A percentile compares a stretch with the other conserved stretches of the same genome.
Conservation (phyloP, 2,888 invertebrate genomes). For the Ischnus inquisitorius region DNA sequence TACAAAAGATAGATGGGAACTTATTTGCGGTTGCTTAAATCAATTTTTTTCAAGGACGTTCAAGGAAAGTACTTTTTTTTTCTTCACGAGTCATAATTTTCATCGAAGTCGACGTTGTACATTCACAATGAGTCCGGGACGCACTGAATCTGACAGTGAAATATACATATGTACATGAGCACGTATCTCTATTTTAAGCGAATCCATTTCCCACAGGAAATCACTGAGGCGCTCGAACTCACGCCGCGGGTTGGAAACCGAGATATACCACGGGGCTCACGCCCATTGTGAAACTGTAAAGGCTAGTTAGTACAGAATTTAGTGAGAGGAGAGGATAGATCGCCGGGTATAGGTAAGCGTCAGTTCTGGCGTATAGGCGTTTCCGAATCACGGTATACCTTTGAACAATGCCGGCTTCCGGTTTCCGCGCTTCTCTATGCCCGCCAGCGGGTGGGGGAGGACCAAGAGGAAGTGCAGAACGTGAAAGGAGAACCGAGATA, state of each 20-base stretch:
- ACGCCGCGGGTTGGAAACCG: slow-evolving; percentile 7
- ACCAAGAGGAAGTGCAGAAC: slow-evolving; percentile 22
- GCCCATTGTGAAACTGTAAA: slow-evolving; percentile 50
- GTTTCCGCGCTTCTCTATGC: slow-evolving; percentile 7
- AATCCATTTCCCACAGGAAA: slow-evolving; percentile 64
- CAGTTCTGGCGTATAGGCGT: not conserved
- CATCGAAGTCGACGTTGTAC: not conserved
- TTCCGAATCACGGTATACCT: slow-evolving; percentile 4
- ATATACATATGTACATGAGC: no score
- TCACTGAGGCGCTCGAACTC: slow-evolving; percentile 52
- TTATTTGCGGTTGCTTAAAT: not conserved
- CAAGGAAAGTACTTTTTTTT: not conserved
- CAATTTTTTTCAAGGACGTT: not conserved
- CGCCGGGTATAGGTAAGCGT: slow-evolving; percentile 11
- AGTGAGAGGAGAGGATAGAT: slow-evolving; percentile 15
- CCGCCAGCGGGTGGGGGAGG: slow-evolving; percentile 1
- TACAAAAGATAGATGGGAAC: no score
- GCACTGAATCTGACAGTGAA: not conserved
- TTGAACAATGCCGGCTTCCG: slow-evolving; percentile 13
- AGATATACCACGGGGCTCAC: not conserved
- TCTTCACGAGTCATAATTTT: not conserved
- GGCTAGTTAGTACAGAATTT: slow-evolving; percentile 50
- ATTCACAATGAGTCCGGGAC: not conserved
- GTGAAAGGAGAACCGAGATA: slow-evolving; percentile 8
- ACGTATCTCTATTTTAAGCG: slow-evolving; percentile 41